Base-by-base conservation (phyloP, 1,140 invertebrate species). In the Arion vulgaris region DNA sequence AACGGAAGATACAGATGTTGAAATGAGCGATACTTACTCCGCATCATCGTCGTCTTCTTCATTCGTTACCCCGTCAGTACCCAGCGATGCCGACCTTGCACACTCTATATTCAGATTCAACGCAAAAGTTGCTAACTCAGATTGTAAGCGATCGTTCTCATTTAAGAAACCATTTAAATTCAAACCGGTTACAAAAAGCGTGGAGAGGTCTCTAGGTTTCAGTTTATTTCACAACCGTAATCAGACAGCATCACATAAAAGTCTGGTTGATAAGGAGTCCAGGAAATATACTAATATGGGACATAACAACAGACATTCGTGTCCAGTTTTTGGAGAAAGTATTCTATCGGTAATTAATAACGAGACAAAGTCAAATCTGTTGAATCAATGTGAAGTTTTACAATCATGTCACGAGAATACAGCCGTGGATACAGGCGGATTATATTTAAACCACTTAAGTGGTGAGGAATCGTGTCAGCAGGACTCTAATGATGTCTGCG, bases 151-250 rank as follows among this genome's bases (percentile, higher is more conserved):
- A 36, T 57, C 76, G 15, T 57, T 66, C 32, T 39, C 76, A 23
- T 78, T 78, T 49, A 78, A 66, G 57, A 78, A 78, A 57, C 53
- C 76, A 1, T 78, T 78, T 36, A 78, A 78, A 66, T 49, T 78
- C 5, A 62, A 78, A 34, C 49, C 76, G 2, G 62, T 32, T 0
- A 78, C 76, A 23, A 78, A 78, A 39, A 66, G 15, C 7, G 28
- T 78, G 76, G 76, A 78, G 57, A 62, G 45, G 45, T 66, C 53
- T 36, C 32, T 78, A 23, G 76, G 76, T 34, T 78, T 62, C 57
- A 62, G n/a, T 4, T 23, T 78, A n/a, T 66, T 62, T 38, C 66
- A 57, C 34, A 57, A 57, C 49, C 26, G 74, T 7, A 28, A 57
- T 57, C 15, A 78, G 57, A 57, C 23, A 17, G 9, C 45, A 2